phyloP scores from a whole-genome alignment of 2,797 vertebrate genomes.

The Chelidonichthys spinosus region DNA sequence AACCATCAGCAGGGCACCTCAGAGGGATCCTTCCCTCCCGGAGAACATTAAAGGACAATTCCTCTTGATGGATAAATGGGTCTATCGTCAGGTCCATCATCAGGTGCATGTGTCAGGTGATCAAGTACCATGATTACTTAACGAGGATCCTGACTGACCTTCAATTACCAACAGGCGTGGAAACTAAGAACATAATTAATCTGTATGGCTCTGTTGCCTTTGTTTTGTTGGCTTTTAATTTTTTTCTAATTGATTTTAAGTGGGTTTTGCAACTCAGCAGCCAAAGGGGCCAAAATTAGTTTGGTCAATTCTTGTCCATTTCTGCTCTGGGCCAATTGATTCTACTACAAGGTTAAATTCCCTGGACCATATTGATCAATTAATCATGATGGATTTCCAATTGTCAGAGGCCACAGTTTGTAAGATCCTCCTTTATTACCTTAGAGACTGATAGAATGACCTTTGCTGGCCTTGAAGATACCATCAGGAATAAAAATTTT shows the following conservation, averaged over 20 bases:
- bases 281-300: conserved; percentile 58
- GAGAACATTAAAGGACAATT: conserved; percentile 31
- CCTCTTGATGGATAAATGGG: conserved; percentile 41
- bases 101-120: conserved; percentile 35
- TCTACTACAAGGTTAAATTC: conserved; percentile 71
- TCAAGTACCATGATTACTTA: conserved; percentile 51
- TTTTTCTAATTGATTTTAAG: conserved; percentile 77
- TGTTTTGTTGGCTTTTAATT: conserved; percentile 62
- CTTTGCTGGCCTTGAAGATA: conserved; percentile 59
- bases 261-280: conserved; percentile 71
- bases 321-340: conserved; percentile 71
- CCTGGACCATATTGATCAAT: conserved; percentile 74
- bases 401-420: conserved; percentile 69
- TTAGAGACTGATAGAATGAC: conserved; percentile 66
- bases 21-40: conserved; percentile 36
- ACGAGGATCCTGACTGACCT: conserved; percentile 45
- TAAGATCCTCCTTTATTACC: conserved; percentile 68
- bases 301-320: conserved; percentile 66
- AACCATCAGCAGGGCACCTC: conserved; percentile 43
- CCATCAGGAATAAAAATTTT: conserved; percentile 44
- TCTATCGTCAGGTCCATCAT: conserved; percentile 51
- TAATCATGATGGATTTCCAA: conserved; percentile 81
- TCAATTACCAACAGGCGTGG: conserved; percentile 43
- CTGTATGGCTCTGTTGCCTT: conserved; percentile 6
- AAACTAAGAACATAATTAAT: conserved; percentile 67